Evolutionary conservation across 1,140 invertebrate genomes (phyloP).

Genomic region (Drosophila ambigua): DNA sequence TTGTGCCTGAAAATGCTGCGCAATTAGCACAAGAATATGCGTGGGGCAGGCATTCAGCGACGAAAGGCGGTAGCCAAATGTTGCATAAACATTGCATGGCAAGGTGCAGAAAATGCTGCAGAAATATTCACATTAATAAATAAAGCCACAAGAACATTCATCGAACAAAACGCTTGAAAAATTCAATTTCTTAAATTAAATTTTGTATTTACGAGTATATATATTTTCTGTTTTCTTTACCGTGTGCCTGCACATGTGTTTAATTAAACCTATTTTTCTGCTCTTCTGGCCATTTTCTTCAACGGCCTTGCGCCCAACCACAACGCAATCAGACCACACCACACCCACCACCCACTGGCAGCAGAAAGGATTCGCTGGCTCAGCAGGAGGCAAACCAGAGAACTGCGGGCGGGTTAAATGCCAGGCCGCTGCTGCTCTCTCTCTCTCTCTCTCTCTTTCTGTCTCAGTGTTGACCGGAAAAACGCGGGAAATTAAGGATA

Average conservation of each 20-base stretch:
- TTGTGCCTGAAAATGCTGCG: too few relatives aligned
- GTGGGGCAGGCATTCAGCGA: too few relatives aligned
- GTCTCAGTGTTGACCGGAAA: slow-evolving; percentile 68
- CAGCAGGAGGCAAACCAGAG: slow-evolving; percentile 47
- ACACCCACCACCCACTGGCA: not conserved
- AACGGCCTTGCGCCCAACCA: not conserved
- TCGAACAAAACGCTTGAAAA: not conserved
- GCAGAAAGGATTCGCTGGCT: slow-evolving; percentile 48
- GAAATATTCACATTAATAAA: too few relatives aligned
- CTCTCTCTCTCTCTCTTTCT: too few relatives aligned
- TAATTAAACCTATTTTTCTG: slow-evolving; percentile 46
- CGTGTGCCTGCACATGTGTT: slow-evolving; percentile 13
- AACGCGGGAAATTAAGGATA: slow-evolving; percentile 79
- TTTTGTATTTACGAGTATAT: not conserved
- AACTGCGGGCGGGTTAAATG: slow-evolving; percentile 73
- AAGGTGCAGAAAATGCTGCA: too few relatives aligned
- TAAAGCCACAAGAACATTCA: not conserved
- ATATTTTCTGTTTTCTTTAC: not conserved
- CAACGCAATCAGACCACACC: not conserved
- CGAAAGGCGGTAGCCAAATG: too few relatives aligned
- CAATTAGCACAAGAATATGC: too few relatives aligned
- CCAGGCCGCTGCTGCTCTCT: slow-evolving; percentile 21
- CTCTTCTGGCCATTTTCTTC: slow-evolving; percentile 27
- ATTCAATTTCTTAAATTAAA: slow-evolving; percentile 6
- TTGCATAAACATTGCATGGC: too few relatives aligned